Evolutionary conservation across 2,888 invertebrate species (phyloP).

Genomic region (Drosophila longiperda): DNA sequence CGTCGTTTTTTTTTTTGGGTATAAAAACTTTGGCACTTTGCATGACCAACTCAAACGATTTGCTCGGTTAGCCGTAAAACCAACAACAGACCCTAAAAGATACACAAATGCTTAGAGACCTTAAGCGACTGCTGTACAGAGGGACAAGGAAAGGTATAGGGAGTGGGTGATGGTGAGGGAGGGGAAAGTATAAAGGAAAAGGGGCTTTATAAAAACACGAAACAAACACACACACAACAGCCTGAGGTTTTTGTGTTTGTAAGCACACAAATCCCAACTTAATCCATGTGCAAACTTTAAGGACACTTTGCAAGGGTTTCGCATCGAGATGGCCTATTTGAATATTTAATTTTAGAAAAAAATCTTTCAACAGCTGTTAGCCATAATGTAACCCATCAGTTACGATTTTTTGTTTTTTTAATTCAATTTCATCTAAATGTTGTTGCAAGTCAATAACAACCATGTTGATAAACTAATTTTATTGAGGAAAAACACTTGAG

Average conservation of each 20-base stretch:
- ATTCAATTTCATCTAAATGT: constrained; percentile 45
- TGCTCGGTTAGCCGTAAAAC: constrained; percentile 70
- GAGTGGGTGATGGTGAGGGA: not conserved
- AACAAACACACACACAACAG: constrained; percentile 30
- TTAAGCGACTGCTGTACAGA: constrained; percentile 59
- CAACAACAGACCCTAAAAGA: constrained; percentile 66
- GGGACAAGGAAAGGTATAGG: not conserved
- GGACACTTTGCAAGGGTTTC: constrained; percentile 63
- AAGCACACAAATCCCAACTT: constrained; percentile 63
- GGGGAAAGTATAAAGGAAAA: constrained; percentile 23
- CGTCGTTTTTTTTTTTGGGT: constrained; percentile 27
- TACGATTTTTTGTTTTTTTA: constrained; percentile 23
- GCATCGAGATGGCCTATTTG: constrained; percentile 61
- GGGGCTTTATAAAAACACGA: constrained; percentile 56
- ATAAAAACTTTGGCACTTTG: constrained; percentile 76
- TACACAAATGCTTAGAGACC: constrained; percentile 68
- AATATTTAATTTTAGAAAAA: constrained; percentile 66
- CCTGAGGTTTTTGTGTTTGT: constrained; percentile 58
- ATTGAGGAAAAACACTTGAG: not conserved
- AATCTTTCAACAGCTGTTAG: constrained; percentile 56
- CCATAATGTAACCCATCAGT: constrained; percentile 43
- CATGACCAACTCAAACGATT: constrained; percentile 75
- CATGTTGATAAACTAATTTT: constrained; percentile 16
- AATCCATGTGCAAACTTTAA: constrained; percentile 76
- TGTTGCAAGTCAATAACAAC: constrained; percentile 33